Base-by-base conservation (phyloP, 23 tunicate species). In the Clavelina lepadiformis region DNA sequence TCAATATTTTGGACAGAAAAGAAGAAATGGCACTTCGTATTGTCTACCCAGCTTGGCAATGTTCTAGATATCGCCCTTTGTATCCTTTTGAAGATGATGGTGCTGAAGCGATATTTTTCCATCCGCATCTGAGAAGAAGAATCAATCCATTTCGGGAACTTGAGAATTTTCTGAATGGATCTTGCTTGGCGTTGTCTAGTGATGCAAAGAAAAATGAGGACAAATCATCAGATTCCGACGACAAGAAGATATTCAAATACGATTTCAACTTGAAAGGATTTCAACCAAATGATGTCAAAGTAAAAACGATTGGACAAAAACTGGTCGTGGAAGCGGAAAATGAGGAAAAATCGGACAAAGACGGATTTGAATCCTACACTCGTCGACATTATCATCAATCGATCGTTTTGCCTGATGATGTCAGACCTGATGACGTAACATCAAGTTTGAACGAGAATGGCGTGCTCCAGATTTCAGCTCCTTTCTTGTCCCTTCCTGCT, bases 261-360 rank as follows among this genome's bases (percentile, higher is more conserved):
- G 67, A 33, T 33, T n/a, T 70, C n/a, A 50, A 70, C 18, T 36
- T 70, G 51, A 5, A 31, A 3, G 76, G 76, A 55, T 70, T 51
- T 33, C 28, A 37, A 2, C 76, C 76, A 31, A 32, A 20, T 19
- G 18, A 70, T 27, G 36, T 70, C 45, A 36, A 55, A 54, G 51
- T 70, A 27, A 70, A 70, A 34, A 70, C 76, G 5, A 53, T 70
- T 35, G 76, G 76, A 70, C 49, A 70, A 52, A 54, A 70, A 56
- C 26, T 70, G 51, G 7, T 70, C 4, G 62, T 70, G 3, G 76
- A 70, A 29, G 76, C 76, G 8, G 19, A 34, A 1, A 7, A 33
- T 11, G 51, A 34, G 52, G 76, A 70, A 36, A 32, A 33, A 32
- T 20, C 23, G 18, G 76, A 70, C n/a, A 35, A 55, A 13, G 51